These are phyloP conservation scores for Jordanella pulchra DNA, from an alignment of 2,797 vertebrate genomes.

Conservation along the genomic window DNA sequence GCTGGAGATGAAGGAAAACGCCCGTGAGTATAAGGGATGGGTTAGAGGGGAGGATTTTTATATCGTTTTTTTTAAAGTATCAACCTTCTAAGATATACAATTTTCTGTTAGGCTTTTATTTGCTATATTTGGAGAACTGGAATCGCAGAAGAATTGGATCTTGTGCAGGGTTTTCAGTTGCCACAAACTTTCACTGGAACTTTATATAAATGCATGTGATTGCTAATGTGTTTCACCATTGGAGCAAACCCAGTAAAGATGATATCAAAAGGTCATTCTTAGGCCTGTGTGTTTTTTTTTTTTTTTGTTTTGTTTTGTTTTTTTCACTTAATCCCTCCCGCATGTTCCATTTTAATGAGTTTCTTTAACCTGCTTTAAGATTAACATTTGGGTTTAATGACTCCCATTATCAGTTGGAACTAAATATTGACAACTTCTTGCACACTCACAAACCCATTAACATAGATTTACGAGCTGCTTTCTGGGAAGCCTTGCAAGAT, in stretches of 20 bases:
- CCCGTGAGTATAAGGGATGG: too few species aligned
- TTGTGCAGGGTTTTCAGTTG: constrained; percentile 1
- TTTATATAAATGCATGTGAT: background rate
- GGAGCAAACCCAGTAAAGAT: background rate
- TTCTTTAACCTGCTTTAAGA: constrained; percentile 24
- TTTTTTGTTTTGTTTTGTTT: background rate
- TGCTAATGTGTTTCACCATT: constrained; percentile 1
- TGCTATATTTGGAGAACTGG: background rate
- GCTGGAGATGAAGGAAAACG: too few species aligned
- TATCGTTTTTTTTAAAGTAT: background rate
- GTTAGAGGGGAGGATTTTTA: background rate
- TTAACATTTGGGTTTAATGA: constrained; percentile 9
- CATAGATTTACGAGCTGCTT: constrained; percentile 40
- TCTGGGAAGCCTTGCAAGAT: constrained; percentile 49
- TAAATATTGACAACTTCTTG: constrained; percentile 16
- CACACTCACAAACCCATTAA: constrained; percentile 30
- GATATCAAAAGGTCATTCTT: background rate
- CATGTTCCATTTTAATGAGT: constrained; percentile 25
- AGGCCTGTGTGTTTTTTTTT: background rate
- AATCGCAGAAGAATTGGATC: background rate
- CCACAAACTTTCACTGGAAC: constrained; percentile 2
- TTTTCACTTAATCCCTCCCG: constrained; percentile 12
- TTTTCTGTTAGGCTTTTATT: too few species aligned
- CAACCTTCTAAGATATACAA: too few species aligned
- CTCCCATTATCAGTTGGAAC: background rate